Base-by-base conservation (phyloP, 2,113 vertebrate genomes). In the Monarcha castaneiventris region DNA sequence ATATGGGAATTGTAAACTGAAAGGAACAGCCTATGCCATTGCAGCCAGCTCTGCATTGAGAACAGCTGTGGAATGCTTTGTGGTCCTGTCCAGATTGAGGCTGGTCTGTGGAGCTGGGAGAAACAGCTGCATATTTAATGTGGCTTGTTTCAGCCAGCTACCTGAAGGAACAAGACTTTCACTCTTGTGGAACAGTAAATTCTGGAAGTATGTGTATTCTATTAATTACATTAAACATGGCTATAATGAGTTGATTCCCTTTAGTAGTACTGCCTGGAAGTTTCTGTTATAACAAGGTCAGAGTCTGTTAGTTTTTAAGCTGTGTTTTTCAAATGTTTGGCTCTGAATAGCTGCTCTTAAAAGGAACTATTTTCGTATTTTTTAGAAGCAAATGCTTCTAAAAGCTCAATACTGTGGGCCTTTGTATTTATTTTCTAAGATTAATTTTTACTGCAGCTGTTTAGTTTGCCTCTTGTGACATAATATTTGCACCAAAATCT, bases 121-220 rank as follows among this genome's bases (percentile, higher is more conserved):
- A 27, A 55, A 17, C 39, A 51, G 49, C 54, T 86, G 58, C 39
- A 17, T 0, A 0, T 59, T 55, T 69, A 33, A 18, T 0, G 0
- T 37, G 55, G 7, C 56, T 79, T 29, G 14, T 37, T 85, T 83
- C 75, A 74, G 71, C 21, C n/a, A 78, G 48, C 21, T 76, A 21
- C 54, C 30, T 35, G 49, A 77, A 56, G 22, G 32, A 77, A 30
- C 30, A 73, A 54, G 63, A 61, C 39, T n/a, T 46, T 66, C 15
- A 15, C 3, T 56, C 17, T 43, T 86, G 52, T 39, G 35, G 49
- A 84, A 51, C 5, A 14, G 18, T 48, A 22, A 61, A 48, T 58
- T 52, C 29, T 73, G 59, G 46, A 84, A 33, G 11, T 46, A 39
- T 67, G 30, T 74, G 13, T 32, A 41, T 63, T 43, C 74, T 29